Evolutionary conservation across 2,113 vertebrate species (phyloP).

Genomic region (Thomomys bottae): DNA sequence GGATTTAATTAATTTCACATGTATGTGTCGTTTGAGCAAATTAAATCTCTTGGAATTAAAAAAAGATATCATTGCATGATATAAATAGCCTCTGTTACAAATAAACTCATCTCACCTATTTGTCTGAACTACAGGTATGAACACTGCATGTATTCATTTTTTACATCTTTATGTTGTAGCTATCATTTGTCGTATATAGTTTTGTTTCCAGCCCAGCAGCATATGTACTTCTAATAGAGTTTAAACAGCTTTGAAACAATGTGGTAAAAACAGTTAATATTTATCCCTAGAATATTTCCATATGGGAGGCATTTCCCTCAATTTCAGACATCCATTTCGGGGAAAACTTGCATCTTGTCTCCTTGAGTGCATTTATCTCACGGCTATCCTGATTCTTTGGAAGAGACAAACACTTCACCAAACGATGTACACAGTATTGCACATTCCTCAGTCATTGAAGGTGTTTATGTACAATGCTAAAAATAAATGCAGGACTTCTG

Average conservation of each 20-base stretch:
- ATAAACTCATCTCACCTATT: not conserved
- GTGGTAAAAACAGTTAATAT: not conserved
- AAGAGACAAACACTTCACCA: not conserved
- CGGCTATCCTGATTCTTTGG: not conserved
- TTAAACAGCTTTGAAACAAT: constrained; percentile 5
- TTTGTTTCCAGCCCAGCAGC: not conserved
- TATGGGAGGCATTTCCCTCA: not conserved
- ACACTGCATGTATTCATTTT: too few relatives aligned
- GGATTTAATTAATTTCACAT: too few relatives aligned
- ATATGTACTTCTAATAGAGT: not conserved
- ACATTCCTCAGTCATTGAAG: constrained; percentile 27
- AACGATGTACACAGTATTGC: constrained; percentile 42
- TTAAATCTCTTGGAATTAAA: too few relatives aligned
- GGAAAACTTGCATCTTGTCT: not conserved
- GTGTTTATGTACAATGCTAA: constrained; percentile 25
- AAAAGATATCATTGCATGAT: too few relatives aligned
- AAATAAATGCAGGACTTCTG: constrained; percentile 55
- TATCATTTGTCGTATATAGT: not conserved
- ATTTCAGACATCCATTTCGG: constrained; percentile 2
- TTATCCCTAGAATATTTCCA: constrained; percentile 14
- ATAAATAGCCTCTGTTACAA: too few relatives aligned
- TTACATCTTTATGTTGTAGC: not conserved
- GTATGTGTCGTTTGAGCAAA: too few relatives aligned
- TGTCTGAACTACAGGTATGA: not conserved
- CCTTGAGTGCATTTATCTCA: not conserved